A percentile compares a stretch with the other conserved stretches of the same genome.
Conservation (phyloP, 2,113 vertebrate genomes). For the Saguinus midas region DNA sequence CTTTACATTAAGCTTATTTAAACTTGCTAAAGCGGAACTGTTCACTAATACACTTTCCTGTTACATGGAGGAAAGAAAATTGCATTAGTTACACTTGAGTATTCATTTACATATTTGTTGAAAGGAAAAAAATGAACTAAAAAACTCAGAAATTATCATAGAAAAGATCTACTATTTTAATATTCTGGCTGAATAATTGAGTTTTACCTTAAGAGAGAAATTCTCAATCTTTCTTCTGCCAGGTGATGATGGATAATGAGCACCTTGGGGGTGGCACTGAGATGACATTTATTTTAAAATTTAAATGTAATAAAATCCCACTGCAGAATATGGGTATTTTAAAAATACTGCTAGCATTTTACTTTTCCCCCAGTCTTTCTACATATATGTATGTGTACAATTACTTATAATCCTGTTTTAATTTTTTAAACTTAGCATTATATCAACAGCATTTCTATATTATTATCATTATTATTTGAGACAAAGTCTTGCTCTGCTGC, state of each 20-base stretch:
- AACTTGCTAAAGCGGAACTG: not conserved
- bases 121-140: not conserved
- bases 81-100: not conserved
- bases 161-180: not conserved
- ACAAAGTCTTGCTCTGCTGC: no score
- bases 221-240: not conserved
- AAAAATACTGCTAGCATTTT: not conserved
- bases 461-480: not conserved
- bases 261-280: not conserved
- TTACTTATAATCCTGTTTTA: not conserved
- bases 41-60: not conserved
- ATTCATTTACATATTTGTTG: not conserved
- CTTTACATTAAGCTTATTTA: not conserved
- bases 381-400: not conserved
- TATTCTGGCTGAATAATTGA: not conserved
- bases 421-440: not conserved
- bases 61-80: constrained; percentile 23
- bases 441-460: not conserved
- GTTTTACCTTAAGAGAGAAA: not conserved
- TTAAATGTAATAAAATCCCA: not conserved
- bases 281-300: not conserved
- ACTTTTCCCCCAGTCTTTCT: not conserved
- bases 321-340: not conserved
- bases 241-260: not conserved
- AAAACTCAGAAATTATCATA: constrained; percentile 1